Conservation (phyloP, 1,140 invertebrate species). For the Hormaphis cornu region DNA sequence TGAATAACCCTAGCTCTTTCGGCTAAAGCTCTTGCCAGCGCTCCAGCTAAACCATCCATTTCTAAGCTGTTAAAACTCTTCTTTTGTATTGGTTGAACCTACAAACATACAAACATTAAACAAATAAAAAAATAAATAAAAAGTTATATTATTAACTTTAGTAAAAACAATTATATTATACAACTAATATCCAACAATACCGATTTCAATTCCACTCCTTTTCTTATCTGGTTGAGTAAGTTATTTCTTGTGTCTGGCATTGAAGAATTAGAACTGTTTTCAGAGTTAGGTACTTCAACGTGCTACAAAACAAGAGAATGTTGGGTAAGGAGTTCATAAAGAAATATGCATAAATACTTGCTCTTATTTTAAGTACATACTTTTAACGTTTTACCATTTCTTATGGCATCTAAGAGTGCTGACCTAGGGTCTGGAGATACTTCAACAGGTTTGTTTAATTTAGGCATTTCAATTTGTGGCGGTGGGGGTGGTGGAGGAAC, state of each 20-base stretch:
- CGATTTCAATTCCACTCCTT: slow-evolving; percentile 64
- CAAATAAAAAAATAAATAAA: neutral
- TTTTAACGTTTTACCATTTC: slow-evolving; percentile 55
- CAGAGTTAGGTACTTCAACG: slow-evolving; percentile 29
- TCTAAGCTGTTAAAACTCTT: slow-evolving; percentile 32
- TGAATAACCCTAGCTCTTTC: slow-evolving; percentile 61
- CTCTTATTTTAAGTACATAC: slow-evolving; percentile 45
- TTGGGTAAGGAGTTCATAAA: neutral
- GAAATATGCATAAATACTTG: no score
- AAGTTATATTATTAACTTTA: no score
- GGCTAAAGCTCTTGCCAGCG: slow-evolving; percentile 64
- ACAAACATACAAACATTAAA: neutral
- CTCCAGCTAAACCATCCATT: slow-evolving; percentile 61
- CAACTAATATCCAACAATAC: slow-evolving; percentile 48
- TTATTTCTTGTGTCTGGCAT: slow-evolving; percentile 52
- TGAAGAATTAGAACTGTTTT: neutral
- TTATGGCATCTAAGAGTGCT: slow-evolving; percentile 68
- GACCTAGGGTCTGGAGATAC: slow-evolving; percentile 48
- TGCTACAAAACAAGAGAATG: slow-evolving; percentile 21
- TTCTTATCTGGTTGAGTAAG: slow-evolving; percentile 67
- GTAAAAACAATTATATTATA: neutral
- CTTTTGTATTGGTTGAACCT: slow-evolving; percentile 36
- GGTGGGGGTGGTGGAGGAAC: slow-evolving; percentile 45
- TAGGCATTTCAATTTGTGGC: slow-evolving; percentile 35
- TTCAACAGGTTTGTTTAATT: slow-evolving; percentile 37